These are phyloP conservation scores for Stegastes partitus DNA, from an alignment of 2,113 vertebrate species.

Conservation along the genomic window DNA sequence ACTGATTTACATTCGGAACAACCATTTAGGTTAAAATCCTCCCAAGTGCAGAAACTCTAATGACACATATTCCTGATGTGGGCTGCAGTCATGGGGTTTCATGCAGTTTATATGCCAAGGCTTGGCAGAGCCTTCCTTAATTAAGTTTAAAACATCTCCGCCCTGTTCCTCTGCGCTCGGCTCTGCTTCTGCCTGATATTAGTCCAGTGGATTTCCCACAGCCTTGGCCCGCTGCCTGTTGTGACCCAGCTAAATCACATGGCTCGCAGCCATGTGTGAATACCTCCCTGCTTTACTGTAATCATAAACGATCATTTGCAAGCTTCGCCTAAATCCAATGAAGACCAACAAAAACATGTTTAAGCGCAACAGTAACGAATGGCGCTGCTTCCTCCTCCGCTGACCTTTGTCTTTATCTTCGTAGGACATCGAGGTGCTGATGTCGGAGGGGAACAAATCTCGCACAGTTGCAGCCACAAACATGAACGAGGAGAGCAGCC, in stretches of 20 bases:
- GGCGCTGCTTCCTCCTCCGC: neutral
- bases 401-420: slow-evolving; percentile 42
- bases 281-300: slow-evolving; percentile 13
- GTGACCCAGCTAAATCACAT: slow-evolving; percentile 51
- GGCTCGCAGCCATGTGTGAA: slow-evolving; percentile 25
- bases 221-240: slow-evolving; percentile 3
- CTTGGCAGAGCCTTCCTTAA: slow-evolving; percentile 71
- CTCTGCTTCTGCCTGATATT: slow-evolving; percentile 55
- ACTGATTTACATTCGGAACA: slow-evolving; percentile 35
- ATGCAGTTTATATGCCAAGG: slow-evolving; percentile 55
- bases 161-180: slow-evolving; percentile 68
- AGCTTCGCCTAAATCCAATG: neutral
- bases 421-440: slow-evolving; percentile 87
- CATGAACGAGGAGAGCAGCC: slow-evolving; percentile 92
- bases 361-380: neutral
- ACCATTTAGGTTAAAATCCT: slow-evolving; percentile 22
- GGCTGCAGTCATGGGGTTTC: slow-evolving; percentile 56
- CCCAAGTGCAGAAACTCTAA: slow-evolving; percentile 27
- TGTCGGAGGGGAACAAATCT: slow-evolving; percentile 96
- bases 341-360: slow-evolving; percentile 1
- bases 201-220: slow-evolving; percentile 51
- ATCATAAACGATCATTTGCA: slow-evolving; percentile 20
- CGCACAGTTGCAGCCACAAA: slow-evolving; percentile 95
- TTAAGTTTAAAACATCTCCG: slow-evolving; percentile 72
- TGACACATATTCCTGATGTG: slow-evolving; percentile 54